phyloP scores from a whole-genome alignment of 2,888 invertebrate genomes.

The Drosophila yooni region DNA sequence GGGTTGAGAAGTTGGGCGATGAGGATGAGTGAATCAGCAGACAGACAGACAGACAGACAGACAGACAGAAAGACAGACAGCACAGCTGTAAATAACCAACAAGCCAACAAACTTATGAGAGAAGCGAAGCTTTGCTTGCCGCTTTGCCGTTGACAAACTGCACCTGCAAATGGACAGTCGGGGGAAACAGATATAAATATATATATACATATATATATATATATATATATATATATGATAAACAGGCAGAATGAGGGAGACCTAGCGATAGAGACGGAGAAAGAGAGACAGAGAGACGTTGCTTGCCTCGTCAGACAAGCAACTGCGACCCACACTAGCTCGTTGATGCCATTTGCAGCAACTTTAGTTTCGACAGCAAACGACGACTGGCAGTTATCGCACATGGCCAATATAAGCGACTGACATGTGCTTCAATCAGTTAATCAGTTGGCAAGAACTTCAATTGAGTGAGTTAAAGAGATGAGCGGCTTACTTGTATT shows the following conservation, averaged over 20 bases:
- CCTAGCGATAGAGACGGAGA: not conserved
- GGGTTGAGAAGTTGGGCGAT: not conserved
- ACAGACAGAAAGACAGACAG: too few relatives aligned
- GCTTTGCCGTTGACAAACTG: slow-evolving; percentile 57
- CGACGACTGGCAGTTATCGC: slow-evolving; percentile 20
- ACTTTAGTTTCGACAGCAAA: slow-evolving; percentile 14
- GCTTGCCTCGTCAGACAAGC: slow-evolving; percentile 38
- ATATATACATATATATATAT: not conserved
- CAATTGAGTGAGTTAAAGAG: not conserved
- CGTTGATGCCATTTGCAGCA: slow-evolving; percentile 36
- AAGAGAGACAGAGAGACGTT: slow-evolving; percentile 1
- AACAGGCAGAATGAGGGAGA: not conserved
- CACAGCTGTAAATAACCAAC: slow-evolving; percentile 47
- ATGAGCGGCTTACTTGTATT: not conserved
- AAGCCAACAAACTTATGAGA: slow-evolving; percentile 50
- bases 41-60: slow-evolving; percentile 45
- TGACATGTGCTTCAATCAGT: slow-evolving; percentile 36
- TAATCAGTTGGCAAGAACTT: not conserved
- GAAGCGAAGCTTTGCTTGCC: slow-evolving; percentile 37
- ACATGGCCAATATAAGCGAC: slow-evolving; percentile 21
- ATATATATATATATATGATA: not conserved
- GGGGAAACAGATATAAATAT: not conserved
- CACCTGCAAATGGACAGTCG: slow-evolving; percentile 36
- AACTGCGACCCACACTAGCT: slow-evolving; percentile 11
- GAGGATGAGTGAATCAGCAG: slow-evolving; percentile 19